These are phyloP conservation scores for Miniopterus natalensis DNA, from an alignment of 2,113 vertebrate species.

Conservation along the genomic window DNA sequence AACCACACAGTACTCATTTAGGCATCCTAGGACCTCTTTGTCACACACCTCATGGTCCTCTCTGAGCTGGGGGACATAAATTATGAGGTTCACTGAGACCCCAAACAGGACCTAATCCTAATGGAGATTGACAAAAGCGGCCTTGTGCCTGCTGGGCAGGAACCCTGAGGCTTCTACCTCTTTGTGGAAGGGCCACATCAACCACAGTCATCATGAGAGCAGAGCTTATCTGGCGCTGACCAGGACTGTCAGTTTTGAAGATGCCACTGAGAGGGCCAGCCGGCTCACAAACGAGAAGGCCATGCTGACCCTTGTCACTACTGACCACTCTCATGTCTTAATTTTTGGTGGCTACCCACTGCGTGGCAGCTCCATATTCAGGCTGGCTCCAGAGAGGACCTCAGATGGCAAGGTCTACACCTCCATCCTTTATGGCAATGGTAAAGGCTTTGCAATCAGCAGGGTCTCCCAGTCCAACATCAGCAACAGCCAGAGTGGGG, in stretches of 20 bases:
- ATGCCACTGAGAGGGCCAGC: conserved; percentile 86
- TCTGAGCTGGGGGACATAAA: conserved; percentile 95
- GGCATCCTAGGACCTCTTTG: fast-evolving
- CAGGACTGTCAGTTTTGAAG: conserved; percentile 92
- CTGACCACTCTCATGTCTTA: conserved; percentile 96
- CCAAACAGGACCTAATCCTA: conserved; percentile 91
- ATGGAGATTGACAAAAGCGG: conserved; percentile 95
- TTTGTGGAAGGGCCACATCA: conserved; percentile 97
- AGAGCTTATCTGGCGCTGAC: conserved; percentile 88
- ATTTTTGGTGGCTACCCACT: conserved; percentile 91
- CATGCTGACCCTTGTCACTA: conserved; percentile 93
- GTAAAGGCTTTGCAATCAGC: conserved; percentile 88
- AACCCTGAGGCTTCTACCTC: conserved; percentile 94
- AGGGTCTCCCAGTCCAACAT: conserved; percentile 83
- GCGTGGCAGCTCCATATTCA: conserved; percentile 91
- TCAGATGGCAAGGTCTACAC: conserved; percentile 79
- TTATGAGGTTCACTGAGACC: conserved; percentile 91
- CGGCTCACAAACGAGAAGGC: conserved; percentile 91
- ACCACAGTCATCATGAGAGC: conserved; percentile 91
- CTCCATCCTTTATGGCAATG: conserved; percentile 90
- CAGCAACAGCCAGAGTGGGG: neutral
- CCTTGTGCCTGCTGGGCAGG: conserved; percentile 92
- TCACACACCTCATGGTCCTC: conserved; percentile 93
- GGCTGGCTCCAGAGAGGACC: conserved; percentile 44
- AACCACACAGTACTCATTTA: conserved; percentile 90